Evolutionary conservation across 2,888 invertebrate genomes (phyloP).

Genomic region (Clusia tigrina): DNA sequence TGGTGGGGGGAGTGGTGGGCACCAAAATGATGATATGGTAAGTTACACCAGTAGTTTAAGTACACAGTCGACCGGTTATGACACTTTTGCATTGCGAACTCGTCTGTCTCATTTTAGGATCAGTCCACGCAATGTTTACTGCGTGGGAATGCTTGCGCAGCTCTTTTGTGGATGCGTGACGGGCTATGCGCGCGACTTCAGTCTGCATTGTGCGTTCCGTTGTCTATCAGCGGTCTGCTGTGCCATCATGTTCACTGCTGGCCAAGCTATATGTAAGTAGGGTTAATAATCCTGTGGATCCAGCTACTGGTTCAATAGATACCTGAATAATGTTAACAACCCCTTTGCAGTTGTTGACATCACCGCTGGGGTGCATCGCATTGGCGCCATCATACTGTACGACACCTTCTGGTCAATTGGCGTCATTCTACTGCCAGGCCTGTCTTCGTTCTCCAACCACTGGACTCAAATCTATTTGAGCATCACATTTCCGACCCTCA

Average conservation of each 20-base stretch:
- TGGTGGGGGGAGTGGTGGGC: constrained; percentile 63
- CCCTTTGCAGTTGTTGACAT: constrained; percentile 60
- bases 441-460: constrained; percentile 59
- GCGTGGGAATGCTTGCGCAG: constrained; percentile 62
- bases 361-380: constrained; percentile 60
- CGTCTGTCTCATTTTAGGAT: constrained; percentile 29
- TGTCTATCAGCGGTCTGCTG: constrained; percentile 64
- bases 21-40: constrained; percentile 61
- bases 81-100: background rate
- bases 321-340: background rate
- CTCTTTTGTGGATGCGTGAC: constrained; percentile 62
- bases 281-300: no score
- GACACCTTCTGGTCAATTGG: constrained; percentile 66
- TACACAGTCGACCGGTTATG: background rate
- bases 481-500: constrained; percentile 64
- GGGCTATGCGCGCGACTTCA: constrained; percentile 61
- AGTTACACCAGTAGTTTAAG: constrained; percentile 18
- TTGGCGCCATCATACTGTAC: constrained; percentile 61
- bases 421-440: constrained; percentile 62
- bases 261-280: constrained; percentile 64
- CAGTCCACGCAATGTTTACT: constrained; percentile 62
- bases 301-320: background rate
- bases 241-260: constrained; percentile 64
- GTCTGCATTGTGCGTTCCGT: constrained; percentile 63
- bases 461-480: constrained; percentile 65